Evolutionary conservation across 2,888 invertebrate species (phyloP).

Genomic region (Hipparchia semele): DNA sequence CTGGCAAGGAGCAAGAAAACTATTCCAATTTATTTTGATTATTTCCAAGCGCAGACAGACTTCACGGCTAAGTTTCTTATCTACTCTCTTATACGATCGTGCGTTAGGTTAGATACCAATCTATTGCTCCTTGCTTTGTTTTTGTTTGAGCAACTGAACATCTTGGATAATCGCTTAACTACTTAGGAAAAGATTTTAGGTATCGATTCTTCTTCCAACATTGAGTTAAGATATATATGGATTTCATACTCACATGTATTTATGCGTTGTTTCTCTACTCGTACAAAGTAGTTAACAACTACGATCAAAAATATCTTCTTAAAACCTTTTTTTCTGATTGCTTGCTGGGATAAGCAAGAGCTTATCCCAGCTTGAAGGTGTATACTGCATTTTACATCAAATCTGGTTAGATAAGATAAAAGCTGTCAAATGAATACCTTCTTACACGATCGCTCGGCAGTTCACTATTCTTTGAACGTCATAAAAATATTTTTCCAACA

Average conservation of each 20-base stretch:
- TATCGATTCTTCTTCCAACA: too few relatives aligned
- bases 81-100: slow-evolving; percentile 14
- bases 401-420: too few relatives aligned
- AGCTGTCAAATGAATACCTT: background rate
- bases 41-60: slow-evolving; percentile 15
- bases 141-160: slow-evolving; percentile 6
- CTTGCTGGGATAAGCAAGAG: too few relatives aligned
- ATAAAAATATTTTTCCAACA: background rate
- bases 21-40: slow-evolving; percentile 24
- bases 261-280: too few relatives aligned
- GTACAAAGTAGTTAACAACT: too few relatives aligned
- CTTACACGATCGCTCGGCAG: background rate
- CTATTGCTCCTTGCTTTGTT: slow-evolving; percentile 19
- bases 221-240: too few relatives aligned
- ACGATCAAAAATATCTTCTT: too few relatives aligned
- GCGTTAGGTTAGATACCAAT: slow-evolving; percentile 17
- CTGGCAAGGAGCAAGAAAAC: slow-evolving; percentile 16
- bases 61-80: slow-evolving; percentile 20
- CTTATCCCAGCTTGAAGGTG: too few relatives aligned
- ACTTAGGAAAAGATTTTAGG: too few relatives aligned
- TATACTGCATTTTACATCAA: too few relatives aligned
- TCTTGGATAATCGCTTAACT: background rate
- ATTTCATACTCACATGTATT: too few relatives aligned
- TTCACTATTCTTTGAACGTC: background rate
- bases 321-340: too few relatives aligned